phyloP scores from a whole-genome alignment of 2,113 vertebrate genomes.

The Phyllostomus hastatus region DNA sequence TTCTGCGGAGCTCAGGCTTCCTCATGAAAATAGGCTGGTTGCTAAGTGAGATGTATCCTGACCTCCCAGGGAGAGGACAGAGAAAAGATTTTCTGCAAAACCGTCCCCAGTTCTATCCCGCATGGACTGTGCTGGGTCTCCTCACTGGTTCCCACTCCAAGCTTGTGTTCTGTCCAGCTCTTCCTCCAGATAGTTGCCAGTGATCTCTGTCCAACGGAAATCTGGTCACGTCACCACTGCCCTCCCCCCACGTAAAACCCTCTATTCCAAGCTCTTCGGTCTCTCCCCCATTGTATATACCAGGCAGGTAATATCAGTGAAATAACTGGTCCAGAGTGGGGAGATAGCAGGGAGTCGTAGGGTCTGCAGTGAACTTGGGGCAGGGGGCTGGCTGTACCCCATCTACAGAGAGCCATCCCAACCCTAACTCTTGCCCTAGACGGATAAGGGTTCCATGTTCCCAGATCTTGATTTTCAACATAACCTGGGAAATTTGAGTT shows the following conservation, averaged over 20 bases:
- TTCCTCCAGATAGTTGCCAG: background rate
- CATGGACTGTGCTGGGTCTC: background rate
- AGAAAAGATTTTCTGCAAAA: background rate
- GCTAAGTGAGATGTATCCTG: background rate
- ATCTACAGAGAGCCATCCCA: background rate
- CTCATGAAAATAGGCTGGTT: rapidly evolving
- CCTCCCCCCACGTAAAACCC: background rate
- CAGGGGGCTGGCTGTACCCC: too few species aligned
- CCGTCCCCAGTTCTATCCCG: background rate
- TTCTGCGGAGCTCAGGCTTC: background rate
- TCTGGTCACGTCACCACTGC: rapidly evolving
- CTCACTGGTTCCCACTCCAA: rapidly evolving
- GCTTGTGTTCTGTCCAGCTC: rapidly evolving
- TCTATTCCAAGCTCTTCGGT: background rate
- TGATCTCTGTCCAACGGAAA: background rate
- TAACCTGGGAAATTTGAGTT: background rate
- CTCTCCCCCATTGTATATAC: too few species aligned
- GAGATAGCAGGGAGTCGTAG: too few species aligned
- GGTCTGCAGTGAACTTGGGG: background rate
- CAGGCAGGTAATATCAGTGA: background rate
- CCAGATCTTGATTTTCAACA: background rate
- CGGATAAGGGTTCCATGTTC: background rate
- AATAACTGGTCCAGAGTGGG: background rate
- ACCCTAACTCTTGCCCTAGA: background rate
- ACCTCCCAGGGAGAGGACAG: background rate